These are phyloP conservation scores for Condylura cristata DNA, from an alignment of 2,113 vertebrate genomes.

Conservation along the genomic window DNA sequence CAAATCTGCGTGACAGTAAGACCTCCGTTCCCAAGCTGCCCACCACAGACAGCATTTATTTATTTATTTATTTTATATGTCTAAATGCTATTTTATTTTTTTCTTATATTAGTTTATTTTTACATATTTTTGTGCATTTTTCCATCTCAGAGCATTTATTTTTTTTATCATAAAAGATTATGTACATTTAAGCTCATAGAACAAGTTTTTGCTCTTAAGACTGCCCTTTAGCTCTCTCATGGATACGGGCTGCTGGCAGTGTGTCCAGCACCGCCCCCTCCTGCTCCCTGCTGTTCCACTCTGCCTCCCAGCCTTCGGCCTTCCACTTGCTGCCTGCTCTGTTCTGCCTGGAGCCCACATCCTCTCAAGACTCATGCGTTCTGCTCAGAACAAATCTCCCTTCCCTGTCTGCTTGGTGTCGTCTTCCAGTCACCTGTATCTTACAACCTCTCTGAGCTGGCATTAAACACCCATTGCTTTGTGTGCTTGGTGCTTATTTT, in stretches of 20 bases:
- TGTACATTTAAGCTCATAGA: neutral
- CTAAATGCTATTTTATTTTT: too few relatives aligned
- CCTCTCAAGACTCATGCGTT: neutral
- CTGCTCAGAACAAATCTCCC: neutral
- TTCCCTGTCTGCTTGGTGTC: neutral
- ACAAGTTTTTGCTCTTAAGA: neutral
- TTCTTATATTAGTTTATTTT: too few relatives aligned
- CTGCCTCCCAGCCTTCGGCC: neutral
- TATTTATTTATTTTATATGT: too few relatives aligned
- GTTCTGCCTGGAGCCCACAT: neutral
- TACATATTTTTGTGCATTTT: too few relatives aligned
- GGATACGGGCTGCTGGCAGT: neutral
- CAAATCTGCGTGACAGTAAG: too few relatives aligned
- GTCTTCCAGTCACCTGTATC: neutral
- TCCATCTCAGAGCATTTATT: too few relatives aligned
- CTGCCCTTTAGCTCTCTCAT: neutral
- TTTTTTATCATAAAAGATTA: constrained; percentile 2
- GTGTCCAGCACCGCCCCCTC: neutral
- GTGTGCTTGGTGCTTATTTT: neutral
- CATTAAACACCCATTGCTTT: neutral
- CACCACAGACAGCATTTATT: too few relatives aligned
- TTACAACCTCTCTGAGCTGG: neutral
- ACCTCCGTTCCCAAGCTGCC: too few relatives aligned
- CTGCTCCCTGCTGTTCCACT: neutral
- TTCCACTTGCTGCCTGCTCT: too few relatives aligned